phyloP scores from a whole-genome alignment of 2,113 vertebrate species.

The Megaptera novaeangliae region DNA sequence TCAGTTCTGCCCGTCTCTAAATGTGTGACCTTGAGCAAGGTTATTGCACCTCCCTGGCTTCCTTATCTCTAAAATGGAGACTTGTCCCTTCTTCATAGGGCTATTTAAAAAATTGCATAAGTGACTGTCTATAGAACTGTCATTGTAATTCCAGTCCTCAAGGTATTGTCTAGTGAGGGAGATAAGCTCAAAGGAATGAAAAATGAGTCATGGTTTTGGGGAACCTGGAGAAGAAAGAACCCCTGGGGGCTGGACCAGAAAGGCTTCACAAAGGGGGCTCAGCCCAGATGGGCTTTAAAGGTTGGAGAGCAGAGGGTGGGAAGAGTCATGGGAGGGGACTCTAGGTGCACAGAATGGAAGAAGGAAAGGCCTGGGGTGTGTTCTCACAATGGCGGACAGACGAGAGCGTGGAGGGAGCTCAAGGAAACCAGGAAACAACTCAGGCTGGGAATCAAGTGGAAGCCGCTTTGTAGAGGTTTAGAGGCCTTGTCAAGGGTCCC shows the following conservation, averaged over 20 bases:
- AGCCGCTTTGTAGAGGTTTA: background rate
- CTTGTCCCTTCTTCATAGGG: background rate
- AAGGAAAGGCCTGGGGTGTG: background rate
- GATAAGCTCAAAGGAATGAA: background rate
- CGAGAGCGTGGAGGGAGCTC: background rate
- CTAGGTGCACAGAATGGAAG: background rate
- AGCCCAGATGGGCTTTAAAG: too few relatives aligned
- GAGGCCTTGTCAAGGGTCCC: background rate
- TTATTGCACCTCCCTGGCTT: background rate
- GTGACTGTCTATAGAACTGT: background rate
- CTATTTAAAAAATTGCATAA: background rate
- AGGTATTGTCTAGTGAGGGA: background rate
- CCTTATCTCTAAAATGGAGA: background rate
- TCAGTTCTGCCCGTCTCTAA: background rate
- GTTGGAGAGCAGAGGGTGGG: too few relatives aligned
- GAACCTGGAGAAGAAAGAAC: background rate
- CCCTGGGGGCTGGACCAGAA: background rate
- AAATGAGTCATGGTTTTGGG: background rate
- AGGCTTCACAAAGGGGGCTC: background rate
- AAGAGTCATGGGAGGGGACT: accelerated
- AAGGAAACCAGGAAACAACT: background rate
- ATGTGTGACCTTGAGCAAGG: background rate
- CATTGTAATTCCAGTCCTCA: background rate
- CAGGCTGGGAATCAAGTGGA: background rate
- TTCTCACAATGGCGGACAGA: background rate